A percentile compares a stretch with the other conserved stretches of the same genome.
These are phyloP conservation scores for Macroteleia sp. DNA, from an alignment of 2,888 invertebrate genomes.

Conservation along the genomic window DNA sequence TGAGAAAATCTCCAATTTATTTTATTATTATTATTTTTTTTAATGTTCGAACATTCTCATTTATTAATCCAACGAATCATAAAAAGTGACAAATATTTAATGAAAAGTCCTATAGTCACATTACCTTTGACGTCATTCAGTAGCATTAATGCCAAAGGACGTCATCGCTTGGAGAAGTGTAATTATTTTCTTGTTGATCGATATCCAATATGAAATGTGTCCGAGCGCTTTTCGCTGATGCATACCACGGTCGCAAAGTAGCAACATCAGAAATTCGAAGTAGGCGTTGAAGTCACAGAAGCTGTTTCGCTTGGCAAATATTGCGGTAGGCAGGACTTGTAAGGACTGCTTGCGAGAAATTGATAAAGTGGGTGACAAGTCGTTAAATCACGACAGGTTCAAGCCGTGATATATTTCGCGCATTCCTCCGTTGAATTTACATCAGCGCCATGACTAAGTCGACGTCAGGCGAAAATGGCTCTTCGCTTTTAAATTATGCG, in stretches of 20 bases:
- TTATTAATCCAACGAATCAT: too few species aligned
- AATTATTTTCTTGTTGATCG: constrained; percentile 53
- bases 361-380: constrained; percentile 81
- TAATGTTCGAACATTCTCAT: too few species aligned
- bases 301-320: constrained; percentile 56
- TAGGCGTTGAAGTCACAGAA: constrained; percentile 60
- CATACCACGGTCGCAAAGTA: constrained; percentile 18
- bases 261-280: constrained; percentile 40
- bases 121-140: constrained; percentile 1
- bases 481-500: constrained; percentile 1
- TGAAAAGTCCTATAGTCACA: too few species aligned
- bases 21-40: too few species aligned
- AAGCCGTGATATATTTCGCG: constrained; percentile 49
- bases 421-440: constrained; percentile 40
- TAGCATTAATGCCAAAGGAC: constrained; percentile 33
- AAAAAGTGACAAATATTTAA: too few species aligned
- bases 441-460: constrained; percentile 23
- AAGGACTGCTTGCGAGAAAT: constrained; percentile 70
- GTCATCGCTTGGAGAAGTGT: constrained; percentile 19
- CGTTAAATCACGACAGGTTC: constrained; percentile 77
- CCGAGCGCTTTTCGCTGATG: constrained; percentile 45
- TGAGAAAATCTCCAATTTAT: too few species aligned
- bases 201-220: constrained; percentile 57
- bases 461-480: constrained; percentile 13
- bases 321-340: constrained; percentile 57